phyloP scores from a whole-genome alignment of 2,797 vertebrate species.

The Acanthopagrus latus region DNA sequence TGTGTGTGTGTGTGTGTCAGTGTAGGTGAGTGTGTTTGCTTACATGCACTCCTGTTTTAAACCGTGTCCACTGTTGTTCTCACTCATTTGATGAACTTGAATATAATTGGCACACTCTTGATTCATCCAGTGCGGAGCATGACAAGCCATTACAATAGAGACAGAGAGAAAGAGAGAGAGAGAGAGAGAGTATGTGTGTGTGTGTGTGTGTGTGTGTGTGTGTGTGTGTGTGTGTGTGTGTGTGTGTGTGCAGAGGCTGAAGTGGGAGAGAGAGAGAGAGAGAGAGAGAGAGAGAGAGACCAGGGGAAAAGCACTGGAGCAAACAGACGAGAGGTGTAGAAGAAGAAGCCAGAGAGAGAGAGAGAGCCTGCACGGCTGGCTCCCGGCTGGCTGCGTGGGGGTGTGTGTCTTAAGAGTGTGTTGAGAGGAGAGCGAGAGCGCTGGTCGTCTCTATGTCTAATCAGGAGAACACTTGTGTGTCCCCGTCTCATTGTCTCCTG shows the following conservation, averaged over 20 bases:
- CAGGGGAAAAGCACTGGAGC: constrained; percentile 23
- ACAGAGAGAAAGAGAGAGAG: constrained; percentile 35
- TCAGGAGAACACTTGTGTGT: constrained; percentile 85
- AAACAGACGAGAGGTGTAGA: constrained; percentile 33
- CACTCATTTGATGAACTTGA: constrained; percentile 61
- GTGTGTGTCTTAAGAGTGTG: constrained; percentile 83
- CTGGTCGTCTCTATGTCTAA: constrained; percentile 82
- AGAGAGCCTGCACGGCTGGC: constrained; percentile 64
- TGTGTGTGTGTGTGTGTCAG: constrained; percentile 20
- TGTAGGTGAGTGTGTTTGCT: constrained; percentile 30
- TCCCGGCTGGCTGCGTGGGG: constrained; percentile 77
- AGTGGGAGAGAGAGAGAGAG: constrained; percentile 12
- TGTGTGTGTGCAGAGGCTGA: background rate
- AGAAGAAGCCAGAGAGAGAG: constrained; percentile 46
- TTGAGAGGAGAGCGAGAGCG: constrained; percentile 79
- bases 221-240: background rate
- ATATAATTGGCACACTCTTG: constrained; percentile 48
- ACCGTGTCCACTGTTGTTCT: constrained; percentile 46
- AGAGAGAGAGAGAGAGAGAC: constrained; percentile 19
- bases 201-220: constrained; percentile 14
- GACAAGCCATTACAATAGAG: constrained; percentile 38
- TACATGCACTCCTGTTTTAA: constrained; percentile 44
- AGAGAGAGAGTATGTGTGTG: too few species aligned
- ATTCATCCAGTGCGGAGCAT: constrained; percentile 39
- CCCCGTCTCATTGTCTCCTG: constrained; percentile 86